Evolutionary conservation across 2,888 invertebrate species (phyloP).

Genomic region (Polymixis flavicincta): DNA sequence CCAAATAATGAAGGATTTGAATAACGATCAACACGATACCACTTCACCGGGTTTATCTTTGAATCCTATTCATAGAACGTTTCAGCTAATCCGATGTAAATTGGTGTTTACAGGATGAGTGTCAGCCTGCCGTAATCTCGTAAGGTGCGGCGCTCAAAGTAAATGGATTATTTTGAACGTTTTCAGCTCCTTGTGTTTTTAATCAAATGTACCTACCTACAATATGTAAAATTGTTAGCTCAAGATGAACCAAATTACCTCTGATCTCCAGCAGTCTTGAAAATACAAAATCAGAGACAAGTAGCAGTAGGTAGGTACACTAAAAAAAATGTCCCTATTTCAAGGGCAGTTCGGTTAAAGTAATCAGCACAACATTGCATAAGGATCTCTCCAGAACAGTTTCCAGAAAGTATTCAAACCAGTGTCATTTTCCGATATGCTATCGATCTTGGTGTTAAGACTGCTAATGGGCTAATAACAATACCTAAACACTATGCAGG

Average conservation of each 20-base stretch:
- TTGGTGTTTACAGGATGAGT: slow-evolving; percentile 58
- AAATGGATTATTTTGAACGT: slow-evolving; percentile 67
- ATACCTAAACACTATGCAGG: not conserved
- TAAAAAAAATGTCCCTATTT: not conserved
- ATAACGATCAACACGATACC: not conserved
- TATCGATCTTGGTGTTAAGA: not conserved
- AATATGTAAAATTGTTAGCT: not conserved
- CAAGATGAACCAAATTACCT: not conserved
- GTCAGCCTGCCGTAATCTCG: slow-evolving; percentile 59
- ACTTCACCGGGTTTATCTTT: slow-evolving; percentile 10
- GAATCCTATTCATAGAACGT: slow-evolving; percentile 41
- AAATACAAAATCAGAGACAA: not conserved
- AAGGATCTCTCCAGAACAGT: not conserved
- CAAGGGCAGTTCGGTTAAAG: not conserved
- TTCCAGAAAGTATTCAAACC: not conserved
- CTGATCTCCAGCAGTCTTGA: not conserved
- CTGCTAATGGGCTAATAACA: not conserved
- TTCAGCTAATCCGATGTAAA: slow-evolving; percentile 59
- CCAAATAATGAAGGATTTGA: too few species aligned
- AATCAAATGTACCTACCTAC: not conserved
- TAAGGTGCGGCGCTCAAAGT: slow-evolving; percentile 62
- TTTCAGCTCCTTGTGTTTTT: slow-evolving; percentile 20
- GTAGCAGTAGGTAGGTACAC: not conserved
- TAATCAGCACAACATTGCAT: not conserved
- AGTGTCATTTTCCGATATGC: not conserved